These are phyloP conservation scores for Menidia beryllina DNA, from an alignment of 2,113 vertebrate species.

Conservation along the genomic window DNA sequence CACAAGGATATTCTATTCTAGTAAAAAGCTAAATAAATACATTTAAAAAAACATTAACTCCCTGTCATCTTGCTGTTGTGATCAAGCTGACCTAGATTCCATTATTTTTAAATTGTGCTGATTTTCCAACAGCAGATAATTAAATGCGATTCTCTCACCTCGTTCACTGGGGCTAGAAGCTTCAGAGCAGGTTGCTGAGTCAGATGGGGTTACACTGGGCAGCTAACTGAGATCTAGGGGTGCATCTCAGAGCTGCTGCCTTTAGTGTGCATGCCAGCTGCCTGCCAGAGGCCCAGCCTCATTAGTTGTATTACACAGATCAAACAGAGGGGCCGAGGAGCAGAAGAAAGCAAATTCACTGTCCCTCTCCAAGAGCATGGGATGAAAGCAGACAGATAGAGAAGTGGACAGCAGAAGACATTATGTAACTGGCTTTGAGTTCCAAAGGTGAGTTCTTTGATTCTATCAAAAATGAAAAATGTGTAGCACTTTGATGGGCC, in stretches of 20 bases:
- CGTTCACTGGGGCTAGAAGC: constrained; percentile 41
- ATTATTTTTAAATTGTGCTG: constrained; percentile 61
- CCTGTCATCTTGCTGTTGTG: constrained; percentile 31
- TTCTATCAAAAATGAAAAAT: constrained; percentile 74
- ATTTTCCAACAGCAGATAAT: constrained; percentile 64
- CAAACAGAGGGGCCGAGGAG: constrained; percentile 76
- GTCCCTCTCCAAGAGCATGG: constrained; percentile 69
- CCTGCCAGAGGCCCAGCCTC: constrained; percentile 78
- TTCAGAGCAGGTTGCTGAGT: constrained; percentile 72
- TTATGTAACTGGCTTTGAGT: constrained; percentile 72
- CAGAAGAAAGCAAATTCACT: constrained; percentile 77
- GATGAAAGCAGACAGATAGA: constrained; percentile 76
- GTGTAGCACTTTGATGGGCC: constrained; percentile 62
- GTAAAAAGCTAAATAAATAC: too few species aligned
- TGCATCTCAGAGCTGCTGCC: constrained; percentile 65
- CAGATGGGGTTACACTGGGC: constrained; percentile 66
- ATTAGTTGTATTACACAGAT: constrained; percentile 83
- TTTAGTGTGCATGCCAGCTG: constrained; percentile 78
- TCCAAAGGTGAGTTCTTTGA: constrained; percentile 72
- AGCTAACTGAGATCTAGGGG: constrained; percentile 68
- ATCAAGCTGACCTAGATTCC: constrained; percentile 61
- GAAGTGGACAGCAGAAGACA: constrained; percentile 67
- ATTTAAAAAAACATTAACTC: constrained; percentile 19
- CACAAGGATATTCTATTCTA: constrained; percentile 39
- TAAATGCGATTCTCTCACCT: constrained; percentile 57